These are phyloP conservation scores for Premnoplex brunnescens DNA, from an alignment of 2,797 vertebrate species.

Conservation along the genomic window DNA sequence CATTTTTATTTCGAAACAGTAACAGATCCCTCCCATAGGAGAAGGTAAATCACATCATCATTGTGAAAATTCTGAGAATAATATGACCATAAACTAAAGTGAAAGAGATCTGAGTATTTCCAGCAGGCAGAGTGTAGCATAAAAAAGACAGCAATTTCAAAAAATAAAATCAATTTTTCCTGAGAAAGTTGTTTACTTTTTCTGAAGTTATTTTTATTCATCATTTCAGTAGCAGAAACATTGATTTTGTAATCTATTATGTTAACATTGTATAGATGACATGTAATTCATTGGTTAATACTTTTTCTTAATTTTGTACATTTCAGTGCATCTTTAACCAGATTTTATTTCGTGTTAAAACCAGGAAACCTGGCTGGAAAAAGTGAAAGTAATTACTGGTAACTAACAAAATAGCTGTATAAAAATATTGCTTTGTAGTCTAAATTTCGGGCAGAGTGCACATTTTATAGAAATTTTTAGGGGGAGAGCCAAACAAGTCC, in stretches of 20 bases:
- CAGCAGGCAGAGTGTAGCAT: background rate
- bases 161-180: background rate
- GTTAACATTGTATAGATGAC: background rate
- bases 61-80: background rate
- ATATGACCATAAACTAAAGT: background rate
- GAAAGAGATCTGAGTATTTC: background rate
- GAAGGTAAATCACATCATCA: background rate
- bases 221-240: background rate
- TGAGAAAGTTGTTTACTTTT: background rate
- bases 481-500: background rate
- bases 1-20: background rate
- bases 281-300: background rate
- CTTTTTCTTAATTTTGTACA: background rate
- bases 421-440: background rate
- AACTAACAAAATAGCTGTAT: background rate
- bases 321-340: background rate
- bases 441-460: background rate
- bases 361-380: background rate
- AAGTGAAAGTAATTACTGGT: background rate
- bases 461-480: background rate
- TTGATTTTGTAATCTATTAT: background rate
- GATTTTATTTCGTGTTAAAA: background rate
- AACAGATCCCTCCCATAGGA: background rate
- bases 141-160: background rate
- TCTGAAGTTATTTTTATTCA: background rate